Percentiles rank a stretch among this genome's conserved stretches.
phyloP scores from a whole-genome alignment of 92 coral and sea anemone species.

The Pocillopora grandis region DNA sequence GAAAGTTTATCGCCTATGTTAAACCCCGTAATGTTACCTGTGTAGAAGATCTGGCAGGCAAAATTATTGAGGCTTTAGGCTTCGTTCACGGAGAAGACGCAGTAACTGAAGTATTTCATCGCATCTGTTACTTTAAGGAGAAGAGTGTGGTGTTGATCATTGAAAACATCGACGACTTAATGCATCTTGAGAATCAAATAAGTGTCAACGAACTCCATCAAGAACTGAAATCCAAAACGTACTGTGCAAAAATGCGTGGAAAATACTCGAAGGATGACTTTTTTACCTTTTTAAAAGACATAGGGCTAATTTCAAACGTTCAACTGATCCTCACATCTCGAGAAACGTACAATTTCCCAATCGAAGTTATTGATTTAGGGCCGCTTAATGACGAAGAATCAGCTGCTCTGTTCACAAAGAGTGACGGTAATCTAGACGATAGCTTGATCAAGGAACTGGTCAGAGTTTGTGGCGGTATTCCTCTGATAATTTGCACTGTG shows the following conservation, averaged over 20 bases:
- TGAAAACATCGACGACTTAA: slow-evolving; percentile 46
- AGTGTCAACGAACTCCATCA: background rate
- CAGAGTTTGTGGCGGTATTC: slow-evolving; percentile 48
- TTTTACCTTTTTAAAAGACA: slow-evolving; percentile 15
- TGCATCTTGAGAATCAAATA: slow-evolving; percentile 8
- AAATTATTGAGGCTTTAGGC: slow-evolving; percentile 36
- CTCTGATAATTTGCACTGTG: slow-evolving; percentile 37
- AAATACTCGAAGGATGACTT: slow-evolving; percentile 26
- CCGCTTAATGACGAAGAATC: background rate
- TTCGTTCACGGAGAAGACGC: slow-evolving; percentile 21
- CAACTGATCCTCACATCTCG: slow-evolving; percentile 24
- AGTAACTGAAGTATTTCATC: slow-evolving; percentile 10
- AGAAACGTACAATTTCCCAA: slow-evolving; percentile 11
- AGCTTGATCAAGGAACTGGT: slow-evolving; percentile 17
- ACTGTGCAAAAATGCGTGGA: slow-evolving; percentile 11
- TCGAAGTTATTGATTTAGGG: background rate
- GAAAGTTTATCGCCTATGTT: slow-evolving; percentile 25
- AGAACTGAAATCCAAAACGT: background rate
- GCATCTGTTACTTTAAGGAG: slow-evolving; percentile 4
- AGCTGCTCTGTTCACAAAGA: background rate
- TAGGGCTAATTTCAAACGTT: slow-evolving; percentile 2
- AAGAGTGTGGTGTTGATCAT: slow-evolving; percentile 24
- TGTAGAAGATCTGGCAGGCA: slow-evolving; percentile 36
- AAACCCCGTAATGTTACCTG: slow-evolving; percentile 40
- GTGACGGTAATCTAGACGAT: background rate